Base-by-base conservation (phyloP, 2,113 vertebrate genomes). In the Calcarius ornatus region DNA sequence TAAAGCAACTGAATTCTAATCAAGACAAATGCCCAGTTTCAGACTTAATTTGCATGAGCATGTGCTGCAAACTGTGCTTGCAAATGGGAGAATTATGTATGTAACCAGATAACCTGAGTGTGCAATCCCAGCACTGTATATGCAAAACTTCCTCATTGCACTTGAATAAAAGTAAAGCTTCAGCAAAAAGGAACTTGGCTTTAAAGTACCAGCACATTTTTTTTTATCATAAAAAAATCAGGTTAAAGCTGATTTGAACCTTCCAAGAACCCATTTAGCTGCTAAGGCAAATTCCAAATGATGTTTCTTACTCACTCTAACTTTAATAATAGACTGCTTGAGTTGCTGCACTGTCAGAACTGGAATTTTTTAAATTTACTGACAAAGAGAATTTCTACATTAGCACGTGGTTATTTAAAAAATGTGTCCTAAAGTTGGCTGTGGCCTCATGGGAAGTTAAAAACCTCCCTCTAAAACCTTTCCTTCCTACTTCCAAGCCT, bases 51-150 rank as follows among this genome's bases (percentile, higher is more conserved):
- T 97, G 57, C 84, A 96, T 92, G 70, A 85, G 27, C 60, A 43
- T 95, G 90, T 87, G 87, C 93, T 92, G 87, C 90, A 94, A 90
- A 92, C 37, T 35, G 37, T 69, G 65, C 81, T 87, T 89, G 86
- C 86, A 94, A 87, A 96, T 30, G 83, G 88, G 73, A 37, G 73
- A 30, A 71, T 84, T 59, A 28, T 48, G 81, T 15, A 48, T 40
- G 91, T 35, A 75, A 84, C 43, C 50, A 65, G 91, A 85, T 80
- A 87, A 80, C 66, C 88, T 15, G 61, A 48, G 16, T 13, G 64
- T 81, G 92, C 94, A 88, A 33, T 38, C 12, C 24, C 81, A 6
- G 65, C 3, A 15, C 61, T 3, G 0, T 21, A 1, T 6, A 35
- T 78, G 91, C 81, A 86, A 57, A 92, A 53, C 66, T 65, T 5